phyloP scores from a whole-genome alignment of 2,888 invertebrate genomes.

The Periphyllus acericola region DNA sequence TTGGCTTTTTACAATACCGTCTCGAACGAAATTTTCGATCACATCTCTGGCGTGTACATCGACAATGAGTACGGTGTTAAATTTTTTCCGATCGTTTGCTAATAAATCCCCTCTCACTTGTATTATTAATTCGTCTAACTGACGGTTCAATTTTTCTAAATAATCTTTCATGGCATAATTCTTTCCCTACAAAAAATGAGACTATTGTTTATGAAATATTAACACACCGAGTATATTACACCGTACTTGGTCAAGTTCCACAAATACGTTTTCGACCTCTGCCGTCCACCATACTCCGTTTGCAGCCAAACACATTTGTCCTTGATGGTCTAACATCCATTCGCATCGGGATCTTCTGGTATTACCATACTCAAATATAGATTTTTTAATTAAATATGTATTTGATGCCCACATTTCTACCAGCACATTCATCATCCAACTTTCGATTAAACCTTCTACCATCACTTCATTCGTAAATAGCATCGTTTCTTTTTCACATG shows the following conservation, averaged over 20 bases:
- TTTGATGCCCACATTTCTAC: conserved; percentile 87
- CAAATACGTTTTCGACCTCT: conserved; percentile 91
- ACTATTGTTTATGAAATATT: background rate
- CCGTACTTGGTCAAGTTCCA: conserved; percentile 71
- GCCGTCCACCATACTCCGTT: conserved; percentile 97
- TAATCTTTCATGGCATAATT: conserved; percentile 93
- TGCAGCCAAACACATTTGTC: conserved; percentile 85
- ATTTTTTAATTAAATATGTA: conserved; percentile 85
- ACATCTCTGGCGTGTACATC: conserved; percentile 94
- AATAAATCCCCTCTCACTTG: conserved; percentile 74
- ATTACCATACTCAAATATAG: conserved; percentile 86
- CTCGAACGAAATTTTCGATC: conserved; percentile 75
- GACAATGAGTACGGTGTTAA: conserved; percentile 87
- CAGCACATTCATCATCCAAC: conserved; percentile 90
- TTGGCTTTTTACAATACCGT: conserved; percentile 81
- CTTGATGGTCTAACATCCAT: conserved; percentile 91
- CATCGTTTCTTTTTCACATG: conserved; percentile 88
- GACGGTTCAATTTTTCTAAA: conserved; percentile 80
- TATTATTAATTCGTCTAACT: conserved; percentile 85
- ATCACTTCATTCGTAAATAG: conserved; percentile 78
- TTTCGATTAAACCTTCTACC: conserved; percentile 86
- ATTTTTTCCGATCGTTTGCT: conserved; percentile 85
- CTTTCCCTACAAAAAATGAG: conserved; percentile 71
- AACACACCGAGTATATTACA: background rate
- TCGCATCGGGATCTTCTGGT: conserved; percentile 76